phyloP scores from a whole-genome alignment of 53 echinoderm and acorn worm species.

The Patiria pectinifera region DNA sequence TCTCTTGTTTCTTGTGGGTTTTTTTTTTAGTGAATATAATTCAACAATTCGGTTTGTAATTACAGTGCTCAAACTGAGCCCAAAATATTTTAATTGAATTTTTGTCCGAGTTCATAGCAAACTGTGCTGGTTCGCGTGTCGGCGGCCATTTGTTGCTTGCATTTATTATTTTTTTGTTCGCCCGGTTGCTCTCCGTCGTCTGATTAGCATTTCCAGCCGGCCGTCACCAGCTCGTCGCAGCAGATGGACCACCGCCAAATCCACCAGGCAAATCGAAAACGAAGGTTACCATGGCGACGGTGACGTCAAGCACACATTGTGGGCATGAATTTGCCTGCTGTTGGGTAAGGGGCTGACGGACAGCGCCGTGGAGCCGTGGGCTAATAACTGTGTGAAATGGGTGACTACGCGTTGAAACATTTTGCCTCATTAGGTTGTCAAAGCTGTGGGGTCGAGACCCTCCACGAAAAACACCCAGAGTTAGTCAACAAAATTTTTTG shows the following conservation, averaged over 20 bases:
- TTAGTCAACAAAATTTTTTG: neutral
- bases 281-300: constrained; percentile 78
- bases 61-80: no score
- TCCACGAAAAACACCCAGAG: neutral
- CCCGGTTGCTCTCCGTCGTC: neutral
- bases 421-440: constrained; percentile 11
- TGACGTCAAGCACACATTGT: constrained; percentile 88
- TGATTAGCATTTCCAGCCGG: constrained; percentile 48
- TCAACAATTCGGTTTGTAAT: no score
- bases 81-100: no score
- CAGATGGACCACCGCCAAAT: constrained; percentile 61
- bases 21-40: no score
- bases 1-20: no score
- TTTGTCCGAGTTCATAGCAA: neutral
- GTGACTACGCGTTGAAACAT: constrained; percentile 57
- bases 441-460: neutral
- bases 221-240: neutral
- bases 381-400: constrained; percentile 55
- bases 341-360: constrained; percentile 42
- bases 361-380: constrained; percentile 14
- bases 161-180: constrained; percentile 1
- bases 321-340: constrained; percentile 62
- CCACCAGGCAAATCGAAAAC: constrained; percentile 67
- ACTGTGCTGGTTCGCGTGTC: neutral
- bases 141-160: constrained; percentile 30